These are phyloP conservation scores for Bombus ignitus DNA, from an alignment of 1,140 invertebrate species.

Conservation along the genomic window DNA sequence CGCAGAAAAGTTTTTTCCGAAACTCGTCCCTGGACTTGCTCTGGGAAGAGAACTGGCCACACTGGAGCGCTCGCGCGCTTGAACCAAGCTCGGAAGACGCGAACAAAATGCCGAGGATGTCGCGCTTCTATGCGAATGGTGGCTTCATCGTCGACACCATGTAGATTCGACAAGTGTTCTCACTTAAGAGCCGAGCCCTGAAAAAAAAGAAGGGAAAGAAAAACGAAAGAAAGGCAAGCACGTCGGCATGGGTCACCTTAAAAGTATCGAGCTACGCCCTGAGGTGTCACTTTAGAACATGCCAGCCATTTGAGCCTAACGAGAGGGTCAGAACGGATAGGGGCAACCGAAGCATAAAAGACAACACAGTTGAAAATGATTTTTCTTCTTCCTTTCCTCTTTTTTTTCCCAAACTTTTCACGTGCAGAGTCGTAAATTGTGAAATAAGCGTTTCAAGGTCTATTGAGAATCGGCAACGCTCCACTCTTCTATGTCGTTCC, in stretches of 20 bases:
- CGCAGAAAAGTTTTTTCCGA: background rate
- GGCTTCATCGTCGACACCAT: background rate
- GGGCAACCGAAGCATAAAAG: background rate
- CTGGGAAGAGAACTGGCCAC: background rate
- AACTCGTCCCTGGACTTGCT: background rate
- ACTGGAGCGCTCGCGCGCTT: background rate
- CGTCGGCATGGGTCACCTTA: conserved; percentile 5
- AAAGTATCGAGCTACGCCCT: conserved; percentile 36
- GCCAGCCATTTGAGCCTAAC: background rate
- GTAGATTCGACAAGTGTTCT: conserved; percentile 51
- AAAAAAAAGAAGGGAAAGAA: background rate
- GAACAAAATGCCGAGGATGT: background rate
- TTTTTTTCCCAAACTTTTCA: conserved; percentile 1
- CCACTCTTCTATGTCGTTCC: background rate
- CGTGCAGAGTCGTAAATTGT: conserved; percentile 49
- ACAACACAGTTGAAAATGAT: background rate
- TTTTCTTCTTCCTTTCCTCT: background rate
- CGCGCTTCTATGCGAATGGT: background rate
- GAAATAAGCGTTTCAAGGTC: conserved; percentile 35
- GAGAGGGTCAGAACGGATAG: background rate
- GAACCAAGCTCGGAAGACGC: background rate
- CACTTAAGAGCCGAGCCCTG: background rate
- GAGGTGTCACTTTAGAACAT: conserved; percentile 40
- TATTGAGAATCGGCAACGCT: conserved; percentile 30
- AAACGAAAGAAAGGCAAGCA: background rate